These are phyloP conservation scores for Matsumurasca onukii DNA, from an alignment of 1,140 invertebrate species.

Conservation along the genomic window DNA sequence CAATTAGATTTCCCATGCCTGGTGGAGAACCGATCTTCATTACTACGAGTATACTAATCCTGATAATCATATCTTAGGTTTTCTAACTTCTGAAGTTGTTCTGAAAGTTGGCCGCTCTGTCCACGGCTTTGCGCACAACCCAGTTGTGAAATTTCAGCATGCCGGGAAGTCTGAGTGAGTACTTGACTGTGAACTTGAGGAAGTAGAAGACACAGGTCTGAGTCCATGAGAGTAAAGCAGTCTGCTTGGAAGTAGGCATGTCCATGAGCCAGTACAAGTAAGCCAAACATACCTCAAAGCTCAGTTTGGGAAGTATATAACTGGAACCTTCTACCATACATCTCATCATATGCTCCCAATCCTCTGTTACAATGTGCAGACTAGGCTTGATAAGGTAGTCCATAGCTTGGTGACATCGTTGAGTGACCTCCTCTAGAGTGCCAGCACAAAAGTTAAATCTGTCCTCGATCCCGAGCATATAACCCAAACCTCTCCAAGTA, in stretches of 20 bases:
- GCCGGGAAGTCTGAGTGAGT: conserved; percentile 31
- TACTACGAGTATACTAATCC: too few species aligned
- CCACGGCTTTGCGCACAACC: conserved; percentile 24
- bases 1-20: too few species aligned
- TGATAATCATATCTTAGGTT: too few species aligned
- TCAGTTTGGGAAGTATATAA: conserved; percentile 43
- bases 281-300: conserved; percentile 44
- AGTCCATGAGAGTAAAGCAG: conserved; percentile 41
- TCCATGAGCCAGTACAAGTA: conserved; percentile 45
- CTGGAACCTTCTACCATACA: conserved; percentile 46
- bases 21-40: too few species aligned
- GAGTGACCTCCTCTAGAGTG: conserved; percentile 47
- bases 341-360: conserved; percentile 52
- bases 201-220: conserved; percentile 37
- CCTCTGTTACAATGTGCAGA: conserved; percentile 44
- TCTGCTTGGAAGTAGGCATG: conserved; percentile 44
- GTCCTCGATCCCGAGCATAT: conserved; percentile 78
- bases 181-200: conserved; percentile 38
- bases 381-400: conserved; percentile 47
- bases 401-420: conserved; percentile 48
- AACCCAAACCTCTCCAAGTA: too few species aligned
- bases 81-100: too few species aligned
- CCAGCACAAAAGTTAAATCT: conserved; percentile 62
- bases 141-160: conserved; percentile 35
- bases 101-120: too few species aligned